A percentile compares a stretch with the other conserved stretches of the same genome.
phyloP scores from a whole-genome alignment of 2,888 invertebrate genomes.

The Zaprionus obscuricornis region DNA sequence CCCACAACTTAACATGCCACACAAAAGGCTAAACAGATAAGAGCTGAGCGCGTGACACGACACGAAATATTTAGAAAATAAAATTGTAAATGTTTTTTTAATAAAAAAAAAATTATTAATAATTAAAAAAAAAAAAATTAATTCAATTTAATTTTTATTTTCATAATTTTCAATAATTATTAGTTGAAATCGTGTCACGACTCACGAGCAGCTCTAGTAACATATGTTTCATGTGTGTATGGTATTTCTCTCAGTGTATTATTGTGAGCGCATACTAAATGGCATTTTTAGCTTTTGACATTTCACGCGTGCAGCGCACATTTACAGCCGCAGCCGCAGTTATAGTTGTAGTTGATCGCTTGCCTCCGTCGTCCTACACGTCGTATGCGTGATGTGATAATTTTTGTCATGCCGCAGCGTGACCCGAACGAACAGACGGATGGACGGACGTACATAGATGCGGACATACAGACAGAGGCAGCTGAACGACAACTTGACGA shows the following conservation, averaged over 20 bases:
- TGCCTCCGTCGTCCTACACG: slow-evolving; percentile 56
- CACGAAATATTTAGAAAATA: background rate
- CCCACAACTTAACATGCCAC: slow-evolving; percentile 26
- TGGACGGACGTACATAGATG: too few species aligned
- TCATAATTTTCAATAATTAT: background rate
- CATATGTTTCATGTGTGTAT: background rate
- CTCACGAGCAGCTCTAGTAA: slow-evolving; percentile 10
- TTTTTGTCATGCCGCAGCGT: slow-evolving; percentile 59
- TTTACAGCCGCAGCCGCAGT: slow-evolving; percentile 10
- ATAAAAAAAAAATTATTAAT: background rate
- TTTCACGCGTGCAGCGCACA: slow-evolving; percentile 68
- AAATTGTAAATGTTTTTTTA: background rate
- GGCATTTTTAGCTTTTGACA: slow-evolving; percentile 78
- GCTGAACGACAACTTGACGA: background rate
- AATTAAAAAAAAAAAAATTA: background rate
- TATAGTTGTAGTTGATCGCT: slow-evolving; percentile 7
- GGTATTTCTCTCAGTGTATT: slow-evolving; percentile 11
- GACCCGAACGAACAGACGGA: slow-evolving; percentile 34
- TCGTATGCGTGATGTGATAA: slow-evolving; percentile 79
- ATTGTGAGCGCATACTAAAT: slow-evolving; percentile 48
- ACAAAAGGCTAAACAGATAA: slow-evolving; percentile 58
- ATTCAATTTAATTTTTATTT: background rate
- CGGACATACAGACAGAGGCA: slow-evolving; percentile 1
- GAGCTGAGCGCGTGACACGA: slow-evolving; percentile 36
- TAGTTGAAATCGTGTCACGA: slow-evolving; percentile 7